These are phyloP conservation scores for Synchiropus splendidus DNA, from an alignment of 2,113 vertebrate species.

Conservation along the genomic window DNA sequence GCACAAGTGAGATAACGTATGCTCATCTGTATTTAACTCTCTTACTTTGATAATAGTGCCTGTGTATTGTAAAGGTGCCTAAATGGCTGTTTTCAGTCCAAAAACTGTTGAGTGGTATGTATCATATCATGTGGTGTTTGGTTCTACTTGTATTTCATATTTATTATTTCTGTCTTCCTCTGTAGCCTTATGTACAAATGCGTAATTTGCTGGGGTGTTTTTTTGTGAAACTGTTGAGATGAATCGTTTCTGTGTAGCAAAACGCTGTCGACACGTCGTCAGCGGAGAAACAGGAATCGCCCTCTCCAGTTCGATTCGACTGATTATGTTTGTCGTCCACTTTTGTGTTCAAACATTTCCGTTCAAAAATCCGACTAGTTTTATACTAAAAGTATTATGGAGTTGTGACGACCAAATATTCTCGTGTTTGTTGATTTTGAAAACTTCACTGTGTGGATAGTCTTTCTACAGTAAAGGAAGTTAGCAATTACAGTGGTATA, in stretches of 20 bases:
- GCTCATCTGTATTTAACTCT: too few relatives aligned
- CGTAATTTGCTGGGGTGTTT: constrained; percentile 49
- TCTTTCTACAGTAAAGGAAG: constrained; percentile 54
- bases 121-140: constrained; percentile 5
- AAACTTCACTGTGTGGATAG: constrained; percentile 20
- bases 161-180: constrained; percentile 61
- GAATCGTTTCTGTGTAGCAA: too few relatives aligned
- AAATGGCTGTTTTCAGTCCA: constrained; percentile 13
- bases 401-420: too few relatives aligned
- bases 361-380: too few relatives aligned
- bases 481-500: constrained; percentile 41
- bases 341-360: too few relatives aligned
- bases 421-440: too few relatives aligned
- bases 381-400: too few relatives aligned
- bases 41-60: constrained; percentile 31
- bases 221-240: constrained; percentile 35
- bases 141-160: constrained; percentile 15
- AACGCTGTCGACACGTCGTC: too few relatives aligned
- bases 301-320: too few relatives aligned
- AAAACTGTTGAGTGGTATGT: constrained; percentile 5
- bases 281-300: too few relatives aligned
- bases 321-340: too few relatives aligned
- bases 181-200: constrained; percentile 73
- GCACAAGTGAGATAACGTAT: too few relatives aligned
- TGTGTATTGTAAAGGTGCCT: constrained; percentile 43